Conservation (phyloP, 2,113 vertebrate species). For the Cavia porcellus region DNA sequence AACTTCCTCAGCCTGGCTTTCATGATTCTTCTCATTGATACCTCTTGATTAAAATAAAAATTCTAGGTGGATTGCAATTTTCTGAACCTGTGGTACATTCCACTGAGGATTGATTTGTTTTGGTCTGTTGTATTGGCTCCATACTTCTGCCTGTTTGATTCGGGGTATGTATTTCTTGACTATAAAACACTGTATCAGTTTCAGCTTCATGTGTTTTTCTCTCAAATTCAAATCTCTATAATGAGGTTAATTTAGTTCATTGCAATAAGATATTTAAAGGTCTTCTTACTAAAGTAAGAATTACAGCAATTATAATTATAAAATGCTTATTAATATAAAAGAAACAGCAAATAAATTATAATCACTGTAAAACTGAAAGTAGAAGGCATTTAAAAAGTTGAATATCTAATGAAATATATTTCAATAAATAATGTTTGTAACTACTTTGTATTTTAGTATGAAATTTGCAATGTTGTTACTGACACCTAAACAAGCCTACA, state of each 20-base stretch:
- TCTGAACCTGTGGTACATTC: not conserved
- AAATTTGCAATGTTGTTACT: not conserved
- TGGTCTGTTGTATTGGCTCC: not conserved
- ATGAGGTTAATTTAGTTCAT: constrained; percentile 47
- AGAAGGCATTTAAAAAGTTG: constrained; percentile 62
- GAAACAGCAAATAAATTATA: constrained; percentile 54
- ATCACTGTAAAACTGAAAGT: not conserved
- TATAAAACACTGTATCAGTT: not conserved
- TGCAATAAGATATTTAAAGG: constrained; percentile 32
- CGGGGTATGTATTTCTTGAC: not conserved
- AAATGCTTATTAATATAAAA: constrained; percentile 53
- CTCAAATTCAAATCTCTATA: not conserved
- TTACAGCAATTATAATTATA: constrained; percentile 65
- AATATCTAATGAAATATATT: constrained; percentile 46
- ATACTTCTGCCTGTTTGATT: not conserved
- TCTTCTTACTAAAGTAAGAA: constrained; percentile 52
- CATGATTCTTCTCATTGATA: not conserved
- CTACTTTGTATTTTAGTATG: constrained; percentile 23
- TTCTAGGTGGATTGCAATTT: not conserved
- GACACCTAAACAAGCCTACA: not conserved
- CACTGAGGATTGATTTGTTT: constrained; percentile 35
- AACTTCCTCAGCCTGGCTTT: not conserved
- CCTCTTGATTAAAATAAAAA: constrained; percentile 11
- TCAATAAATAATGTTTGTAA: constrained; percentile 55
- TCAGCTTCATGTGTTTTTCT: not conserved